phyloP scores from a whole-genome alignment of 2,888 invertebrate genomes.

The Nebria salina region DNA sequence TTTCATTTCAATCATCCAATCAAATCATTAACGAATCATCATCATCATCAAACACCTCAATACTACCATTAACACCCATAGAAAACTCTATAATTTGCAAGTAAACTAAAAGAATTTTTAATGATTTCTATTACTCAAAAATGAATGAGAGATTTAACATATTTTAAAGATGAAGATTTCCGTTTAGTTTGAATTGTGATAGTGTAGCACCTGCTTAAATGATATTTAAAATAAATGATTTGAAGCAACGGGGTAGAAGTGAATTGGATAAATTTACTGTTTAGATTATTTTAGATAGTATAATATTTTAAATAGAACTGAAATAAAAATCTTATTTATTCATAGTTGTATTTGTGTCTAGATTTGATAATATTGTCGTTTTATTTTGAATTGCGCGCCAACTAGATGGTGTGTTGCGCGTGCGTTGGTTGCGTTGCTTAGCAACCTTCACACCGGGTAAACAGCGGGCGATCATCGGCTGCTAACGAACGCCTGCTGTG shows the following conservation, averaged over 20 bases:
- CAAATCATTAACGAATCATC: background rate
- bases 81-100: too few species aligned
- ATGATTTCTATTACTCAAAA: too few species aligned
- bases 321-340: too few species aligned
- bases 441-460: slow-evolving; percentile 45
- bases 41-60: too few species aligned
- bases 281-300: background rate
- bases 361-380: too few species aligned
- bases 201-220: background rate
- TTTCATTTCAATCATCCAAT: background rate
- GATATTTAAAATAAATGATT: background rate
- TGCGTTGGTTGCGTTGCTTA: slow-evolving; percentile 28
- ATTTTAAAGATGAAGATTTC: background rate
- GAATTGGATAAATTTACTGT: background rate
- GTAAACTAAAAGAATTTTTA: too few species aligned
- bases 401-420: background rate
- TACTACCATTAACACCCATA: too few species aligned
- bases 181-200: background rate
- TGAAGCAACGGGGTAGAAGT: background rate
- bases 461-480: slow-evolving; percentile 58
- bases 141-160: background rate
- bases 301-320: too few species aligned
- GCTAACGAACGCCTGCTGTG: slow-evolving; percentile 56
- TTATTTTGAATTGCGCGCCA: slow-evolving; percentile 5
- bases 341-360: too few species aligned